Base-by-base conservation (phyloP, 2,113 vertebrate species). In the Tenrec ecaudatus region DNA sequence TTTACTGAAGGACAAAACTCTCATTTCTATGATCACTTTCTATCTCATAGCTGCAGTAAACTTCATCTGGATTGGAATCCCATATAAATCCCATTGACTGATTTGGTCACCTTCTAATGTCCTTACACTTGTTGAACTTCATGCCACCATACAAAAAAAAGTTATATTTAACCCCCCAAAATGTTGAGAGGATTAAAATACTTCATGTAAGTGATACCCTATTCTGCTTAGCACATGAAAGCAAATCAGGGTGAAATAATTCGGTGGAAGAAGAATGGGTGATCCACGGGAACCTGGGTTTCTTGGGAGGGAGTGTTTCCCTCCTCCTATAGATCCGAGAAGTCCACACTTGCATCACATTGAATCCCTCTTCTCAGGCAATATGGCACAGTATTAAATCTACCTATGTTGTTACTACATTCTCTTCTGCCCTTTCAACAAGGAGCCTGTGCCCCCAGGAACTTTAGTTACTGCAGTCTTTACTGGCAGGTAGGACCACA, bases 1-100 rank as follows among this genome's bases (percentile, higher is more conserved):
- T 90, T 86, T 38, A 68, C 25, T 47, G 38, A 2, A 71, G 19
- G 29, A 69, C 20, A 80, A 85, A 87, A 89, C 68, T 47, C 43
- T 47, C 43, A 93, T 68, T 71, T 94, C 36, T 81, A 47, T 80
- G 53, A 71, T 73, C 23, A 66, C 60, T 93, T 93, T 89, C 33
- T 82, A 73, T 89, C 38, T 93, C 22, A 69, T 7, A 82, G 71
- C 11, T 47, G 47, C 6, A 53, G 47, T 53, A 29, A 89, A 29
- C 8, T 80, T 76, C 77, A 82, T 66, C 20, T 89, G 64, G 23
- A 57, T 87, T 25, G 33, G 27, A 95, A 25, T 14, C n/a, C 20
- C 14, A 1, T 62, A 53, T 75, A 33, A 36, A 60, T 82, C 27
- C 36, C 9, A 29, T 11, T 83, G 79, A 66, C 16, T 82, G 36